Percentiles rank a stretch among this genome's conserved stretches.
Evolutionary conservation across 2,888 invertebrate species (phyloP).

Genomic region (Priocnemis perturbator): DNA sequence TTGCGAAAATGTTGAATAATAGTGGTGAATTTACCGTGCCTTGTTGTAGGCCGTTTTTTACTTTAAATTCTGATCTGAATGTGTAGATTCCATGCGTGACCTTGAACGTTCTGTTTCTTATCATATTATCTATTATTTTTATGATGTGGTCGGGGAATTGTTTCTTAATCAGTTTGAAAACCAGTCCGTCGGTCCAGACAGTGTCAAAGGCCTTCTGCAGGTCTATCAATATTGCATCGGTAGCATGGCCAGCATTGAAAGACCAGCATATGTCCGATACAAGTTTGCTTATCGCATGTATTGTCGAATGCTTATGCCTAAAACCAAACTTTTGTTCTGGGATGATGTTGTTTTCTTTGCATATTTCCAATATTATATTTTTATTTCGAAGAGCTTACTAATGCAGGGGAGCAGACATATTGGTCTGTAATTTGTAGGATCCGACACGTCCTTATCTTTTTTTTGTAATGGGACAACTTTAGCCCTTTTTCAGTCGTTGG

Average conservation of each 20-base stretch:
- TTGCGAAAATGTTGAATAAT: constrained; percentile 16
- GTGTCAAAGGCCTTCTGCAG: constrained; percentile 21
- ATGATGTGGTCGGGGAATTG: constrained; percentile 1
- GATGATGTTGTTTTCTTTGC: constrained; percentile 5
- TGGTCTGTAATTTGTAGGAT: background rate
- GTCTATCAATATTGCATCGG: background rate
- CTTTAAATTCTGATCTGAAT: background rate
- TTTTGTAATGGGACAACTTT: background rate
- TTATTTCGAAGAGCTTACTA: constrained; percentile 16
- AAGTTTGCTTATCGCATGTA: constrained; percentile 5
- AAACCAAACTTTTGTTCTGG: constrained; percentile 22
- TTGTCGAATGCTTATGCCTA: constrained; percentile 4
- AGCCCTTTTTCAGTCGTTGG: background rate
- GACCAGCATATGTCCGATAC: constrained; percentile 13
- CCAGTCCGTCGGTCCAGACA: background rate
- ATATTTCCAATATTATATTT: constrained; percentile 15
- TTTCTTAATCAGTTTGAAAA: background rate
- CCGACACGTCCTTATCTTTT: background rate
- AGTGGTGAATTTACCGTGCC: constrained; percentile 25
- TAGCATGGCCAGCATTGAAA: no score
- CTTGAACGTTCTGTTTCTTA: constrained; percentile 19
- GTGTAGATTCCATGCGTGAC: background rate
- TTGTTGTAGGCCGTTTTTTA: constrained; percentile 40
- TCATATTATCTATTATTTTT: constrained; percentile 16
- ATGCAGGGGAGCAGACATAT: background rate